These are phyloP conservation scores for Enteromius paludinosus DNA, from an alignment of 2,797 vertebrate genomes.

Conservation along the genomic window DNA sequence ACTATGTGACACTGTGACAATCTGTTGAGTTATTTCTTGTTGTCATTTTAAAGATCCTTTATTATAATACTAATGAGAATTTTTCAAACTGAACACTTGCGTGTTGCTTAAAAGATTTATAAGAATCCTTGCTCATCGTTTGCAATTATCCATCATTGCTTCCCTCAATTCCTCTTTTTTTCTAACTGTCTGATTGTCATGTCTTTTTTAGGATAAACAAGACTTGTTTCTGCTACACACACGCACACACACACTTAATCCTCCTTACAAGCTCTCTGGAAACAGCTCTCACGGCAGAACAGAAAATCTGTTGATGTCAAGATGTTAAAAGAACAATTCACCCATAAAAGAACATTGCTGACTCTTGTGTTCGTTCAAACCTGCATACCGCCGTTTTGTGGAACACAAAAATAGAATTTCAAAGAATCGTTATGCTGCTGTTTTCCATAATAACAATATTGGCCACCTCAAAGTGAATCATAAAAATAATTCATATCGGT, in stretches of 20 bases:
- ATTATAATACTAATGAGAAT: background rate
- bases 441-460: background rate
- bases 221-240: background rate
- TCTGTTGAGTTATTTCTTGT: background rate
- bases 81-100: background rate
- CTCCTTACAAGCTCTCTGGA: background rate
- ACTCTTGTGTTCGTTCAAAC: background rate
- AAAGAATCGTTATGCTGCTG: background rate
- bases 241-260: background rate
- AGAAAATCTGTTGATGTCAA: background rate
- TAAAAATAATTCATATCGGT: background rate
- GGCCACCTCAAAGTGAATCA: background rate
- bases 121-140: background rate
- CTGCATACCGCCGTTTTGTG: background rate
- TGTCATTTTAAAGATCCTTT: background rate
- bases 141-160: background rate
- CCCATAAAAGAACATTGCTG: background rate
- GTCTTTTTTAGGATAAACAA: slow-evolving; percentile 33
- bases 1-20: background rate
- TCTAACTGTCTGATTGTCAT: slow-evolving; percentile 16
- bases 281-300: slow-evolving; percentile 1
- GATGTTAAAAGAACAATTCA: background rate
- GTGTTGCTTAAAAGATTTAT: background rate
- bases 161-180: background rate
- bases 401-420: background rate